Evolutionary conservation across 2,888 invertebrate species (phyloP).

Genomic region (Agrochola lychnidis): DNA sequence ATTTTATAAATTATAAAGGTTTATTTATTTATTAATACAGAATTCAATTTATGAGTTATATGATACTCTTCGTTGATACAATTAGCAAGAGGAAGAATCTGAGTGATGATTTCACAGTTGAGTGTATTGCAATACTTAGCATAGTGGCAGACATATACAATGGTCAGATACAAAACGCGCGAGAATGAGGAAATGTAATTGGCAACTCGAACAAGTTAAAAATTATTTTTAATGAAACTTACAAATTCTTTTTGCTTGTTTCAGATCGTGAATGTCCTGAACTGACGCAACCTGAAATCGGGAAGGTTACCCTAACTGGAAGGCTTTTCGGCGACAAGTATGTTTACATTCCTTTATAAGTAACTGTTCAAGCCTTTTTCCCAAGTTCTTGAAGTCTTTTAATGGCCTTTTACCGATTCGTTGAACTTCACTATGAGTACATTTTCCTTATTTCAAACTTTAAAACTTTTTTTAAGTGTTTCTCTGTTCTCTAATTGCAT

Average conservation of each 20-base stretch:
- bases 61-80: not conserved
- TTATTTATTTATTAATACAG: too few relatives aligned
- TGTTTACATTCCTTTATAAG: conserved; percentile 60
- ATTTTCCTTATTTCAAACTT: too few relatives aligned
- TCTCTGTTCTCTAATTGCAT: too few relatives aligned
- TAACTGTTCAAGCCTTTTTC: too few relatives aligned
- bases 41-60: too few relatives aligned
- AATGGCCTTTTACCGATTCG: too few relatives aligned
- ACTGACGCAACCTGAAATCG: conserved; percentile 94
- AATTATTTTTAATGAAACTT: too few relatives aligned
- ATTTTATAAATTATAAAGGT: too few relatives aligned
- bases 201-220: not conserved
- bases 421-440: too few relatives aligned
- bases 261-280: conserved; percentile 96
- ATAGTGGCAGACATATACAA: not conserved
- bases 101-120: too few relatives aligned
- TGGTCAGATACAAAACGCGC: not conserved
- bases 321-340: conserved; percentile 94
- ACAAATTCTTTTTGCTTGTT: conserved; percentile 71
- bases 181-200: not conserved
- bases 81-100: not conserved
- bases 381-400: too few relatives aligned
- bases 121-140: not conserved
- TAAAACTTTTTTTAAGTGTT: too few relatives aligned
- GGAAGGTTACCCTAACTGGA: conserved; percentile 94